These are phyloP conservation scores for Nomada fucata DNA, from an alignment of 2,888 invertebrate species.

Conservation along the genomic window DNA sequence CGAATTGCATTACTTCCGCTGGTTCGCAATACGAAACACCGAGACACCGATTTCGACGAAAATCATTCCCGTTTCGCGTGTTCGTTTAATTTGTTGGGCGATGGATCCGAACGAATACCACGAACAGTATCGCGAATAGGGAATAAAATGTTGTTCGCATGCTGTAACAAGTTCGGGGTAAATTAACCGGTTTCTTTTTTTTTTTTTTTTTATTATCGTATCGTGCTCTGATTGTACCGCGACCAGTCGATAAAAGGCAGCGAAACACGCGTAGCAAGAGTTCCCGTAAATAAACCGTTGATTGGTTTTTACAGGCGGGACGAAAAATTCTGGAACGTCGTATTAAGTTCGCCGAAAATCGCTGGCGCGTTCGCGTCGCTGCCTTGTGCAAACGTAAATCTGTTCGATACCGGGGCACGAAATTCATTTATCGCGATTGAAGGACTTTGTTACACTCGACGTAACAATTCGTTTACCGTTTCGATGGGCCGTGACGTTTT, in stretches of 20 bases:
- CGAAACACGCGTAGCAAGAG: constrained; percentile 12
- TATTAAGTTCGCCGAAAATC: neutral
- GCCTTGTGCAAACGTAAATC: too few relatives aligned
- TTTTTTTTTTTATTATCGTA: constrained; percentile 2
- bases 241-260: neutral
- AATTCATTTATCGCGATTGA: too few relatives aligned
- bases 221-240: neutral
- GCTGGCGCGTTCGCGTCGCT: too few relatives aligned
- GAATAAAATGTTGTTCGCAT: too few relatives aligned
- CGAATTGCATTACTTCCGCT: neutral
- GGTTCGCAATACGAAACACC: neutral
- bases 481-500: too few relatives aligned
- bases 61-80: too few relatives aligned
- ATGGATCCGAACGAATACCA: too few relatives aligned
- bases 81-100: neutral
- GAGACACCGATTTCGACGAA: too few relatives aligned
- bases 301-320: neutral
- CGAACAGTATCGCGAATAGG: neutral
- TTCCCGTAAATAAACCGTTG: neutral
- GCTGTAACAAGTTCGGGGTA: too few relatives aligned
- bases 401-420: too few relatives aligned
- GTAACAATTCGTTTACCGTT: too few relatives aligned
- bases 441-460: too few relatives aligned
- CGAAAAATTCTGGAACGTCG: neutral
- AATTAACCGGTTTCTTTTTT: neutral